These are phyloP conservation scores for Clarias fuscus DNA, from an alignment of 2,797 vertebrate genomes.

Conservation along the genomic window DNA sequence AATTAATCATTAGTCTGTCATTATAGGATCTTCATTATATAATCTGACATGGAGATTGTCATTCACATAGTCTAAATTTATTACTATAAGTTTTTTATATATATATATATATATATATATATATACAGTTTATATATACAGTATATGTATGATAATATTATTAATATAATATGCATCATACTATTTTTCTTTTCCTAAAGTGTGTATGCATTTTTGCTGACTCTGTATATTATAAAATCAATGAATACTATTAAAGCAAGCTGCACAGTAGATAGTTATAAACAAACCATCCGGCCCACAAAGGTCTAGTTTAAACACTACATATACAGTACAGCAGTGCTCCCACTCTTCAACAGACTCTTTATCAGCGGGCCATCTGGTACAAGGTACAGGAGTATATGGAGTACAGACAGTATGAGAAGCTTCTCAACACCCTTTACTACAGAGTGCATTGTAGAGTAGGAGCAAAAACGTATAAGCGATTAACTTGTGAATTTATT, in stretches of 20 bases:
- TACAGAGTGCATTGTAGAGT: too few relatives aligned
- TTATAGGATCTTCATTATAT: not conserved
- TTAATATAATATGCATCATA: too few relatives aligned
- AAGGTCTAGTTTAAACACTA: not conserved
- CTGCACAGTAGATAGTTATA: not conserved
- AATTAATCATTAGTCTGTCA: not conserved
- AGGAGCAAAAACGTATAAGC: too few relatives aligned
- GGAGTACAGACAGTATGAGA: not conserved
- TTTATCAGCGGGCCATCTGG: not conserved
- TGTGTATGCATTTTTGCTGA: too few relatives aligned
- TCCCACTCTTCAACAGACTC: not conserved
- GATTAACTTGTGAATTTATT: too few relatives aligned
- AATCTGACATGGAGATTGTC: not conserved
- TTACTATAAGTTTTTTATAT: too few relatives aligned
- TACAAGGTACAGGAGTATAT: not conserved
- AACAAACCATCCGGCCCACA: not conserved
- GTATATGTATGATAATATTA: too few relatives aligned
- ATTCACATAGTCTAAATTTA: not conserved
- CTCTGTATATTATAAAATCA: too few relatives aligned
- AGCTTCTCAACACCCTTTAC: not conserved
- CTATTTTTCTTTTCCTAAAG: too few relatives aligned
- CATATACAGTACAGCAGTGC: not conserved
- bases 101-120: too few relatives aligned
- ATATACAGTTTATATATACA: too few relatives aligned
- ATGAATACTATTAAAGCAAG: not conserved